Conservation (phyloP, 1,140 invertebrate genomes). For the Andrena cerasifolii region DNA sequence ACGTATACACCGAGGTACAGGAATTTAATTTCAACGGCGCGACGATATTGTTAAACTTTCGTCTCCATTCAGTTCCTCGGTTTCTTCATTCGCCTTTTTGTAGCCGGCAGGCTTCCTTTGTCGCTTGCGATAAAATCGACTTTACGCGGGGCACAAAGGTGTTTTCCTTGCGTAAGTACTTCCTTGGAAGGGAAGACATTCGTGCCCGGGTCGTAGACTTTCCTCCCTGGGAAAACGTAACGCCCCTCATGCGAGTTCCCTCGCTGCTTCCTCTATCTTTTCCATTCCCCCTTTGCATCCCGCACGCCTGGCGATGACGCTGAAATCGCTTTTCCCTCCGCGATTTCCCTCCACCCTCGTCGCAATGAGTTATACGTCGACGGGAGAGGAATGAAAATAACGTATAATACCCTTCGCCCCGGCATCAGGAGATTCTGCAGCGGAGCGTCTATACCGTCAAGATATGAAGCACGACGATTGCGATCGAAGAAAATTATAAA, state of each 20-base stretch:
- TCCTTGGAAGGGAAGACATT: slow-evolving; percentile 27
- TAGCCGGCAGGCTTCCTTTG: background rate
- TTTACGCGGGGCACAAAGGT: background rate
- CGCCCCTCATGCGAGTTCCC: background rate
- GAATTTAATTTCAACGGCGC: too few relatives aligned
- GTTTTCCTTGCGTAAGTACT: slow-evolving; percentile 33
- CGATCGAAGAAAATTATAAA: too few relatives aligned
- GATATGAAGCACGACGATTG: too few relatives aligned
- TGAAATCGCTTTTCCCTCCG: slow-evolving; percentile 19
- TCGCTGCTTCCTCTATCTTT: background rate
- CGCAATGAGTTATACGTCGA: background rate
- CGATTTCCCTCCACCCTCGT: background rate
- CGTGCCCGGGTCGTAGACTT: slow-evolving; percentile 20
- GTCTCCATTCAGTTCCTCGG: background rate
- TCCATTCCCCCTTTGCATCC: slow-evolving; percentile 39
- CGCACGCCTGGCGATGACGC: slow-evolving; percentile 2
- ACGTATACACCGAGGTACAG: too few relatives aligned
- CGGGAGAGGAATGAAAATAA: background rate
- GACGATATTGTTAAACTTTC: background rate
- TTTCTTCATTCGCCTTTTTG: background rate
- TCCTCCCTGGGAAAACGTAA: slow-evolving; percentile 42
- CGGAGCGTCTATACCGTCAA: too few relatives aligned
- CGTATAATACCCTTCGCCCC: too few relatives aligned
- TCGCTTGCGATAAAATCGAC: slow-evolving; percentile 3
- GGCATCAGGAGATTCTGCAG: too few relatives aligned